Conservation (phyloP, 2,113 vertebrate species). For the Alethe castanea region DNA sequence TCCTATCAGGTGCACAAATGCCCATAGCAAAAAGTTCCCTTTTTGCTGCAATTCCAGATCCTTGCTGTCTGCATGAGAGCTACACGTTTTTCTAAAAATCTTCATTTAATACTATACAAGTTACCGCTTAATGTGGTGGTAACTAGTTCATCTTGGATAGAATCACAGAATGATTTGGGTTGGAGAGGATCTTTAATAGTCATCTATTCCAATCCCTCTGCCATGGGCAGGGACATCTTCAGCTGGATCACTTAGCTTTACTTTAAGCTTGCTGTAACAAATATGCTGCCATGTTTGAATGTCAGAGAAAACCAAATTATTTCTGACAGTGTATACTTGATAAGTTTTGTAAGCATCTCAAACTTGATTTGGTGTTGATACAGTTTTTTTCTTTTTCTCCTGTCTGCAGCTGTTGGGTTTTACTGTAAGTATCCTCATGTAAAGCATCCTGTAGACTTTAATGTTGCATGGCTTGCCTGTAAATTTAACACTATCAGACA, state of each 20-base stretch:
- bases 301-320: neutral
- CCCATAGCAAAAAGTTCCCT: neutral
- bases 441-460: neutral
- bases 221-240: neutral
- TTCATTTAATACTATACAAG: neutral
- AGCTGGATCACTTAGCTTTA: neutral
- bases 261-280: neutral
- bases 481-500: neutral
- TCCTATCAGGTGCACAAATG: neutral
- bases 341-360: slow-evolving; percentile 22
- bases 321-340: neutral
- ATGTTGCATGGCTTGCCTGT: slow-evolving; percentile 46
- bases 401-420: slow-evolving; percentile 85
- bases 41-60: neutral
- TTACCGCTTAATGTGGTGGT: neutral
- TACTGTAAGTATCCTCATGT: slow-evolving; percentile 88
- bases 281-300: neutral
- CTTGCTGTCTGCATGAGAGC: neutral
- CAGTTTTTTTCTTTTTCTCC: slow-evolving; percentile 21
- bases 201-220: neutral
- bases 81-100: neutral
- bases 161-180: neutral
- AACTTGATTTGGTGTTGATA: slow-evolving; percentile 42
- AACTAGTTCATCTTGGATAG: neutral
- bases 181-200: neutral